Percentiles rank a stretch among this genome's conserved stretches.
These are phyloP conservation scores for Thunnus albacares DNA, from an alignment of 2,797 vertebrate species.

Conservation along the genomic window DNA sequence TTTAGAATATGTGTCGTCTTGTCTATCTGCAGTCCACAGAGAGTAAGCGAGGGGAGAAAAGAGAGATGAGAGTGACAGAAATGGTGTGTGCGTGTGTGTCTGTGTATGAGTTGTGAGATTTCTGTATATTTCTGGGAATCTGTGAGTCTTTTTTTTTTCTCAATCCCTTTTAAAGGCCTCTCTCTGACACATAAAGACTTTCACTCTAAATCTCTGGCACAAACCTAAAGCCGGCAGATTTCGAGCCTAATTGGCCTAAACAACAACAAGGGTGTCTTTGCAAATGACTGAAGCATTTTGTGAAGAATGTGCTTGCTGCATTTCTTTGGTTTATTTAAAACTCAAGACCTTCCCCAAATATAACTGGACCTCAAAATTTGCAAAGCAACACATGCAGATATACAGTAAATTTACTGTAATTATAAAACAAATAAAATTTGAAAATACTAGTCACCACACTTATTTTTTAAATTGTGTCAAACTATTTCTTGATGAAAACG, in stretches of 20 bases:
- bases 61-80: conserved; percentile 61
- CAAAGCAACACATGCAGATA: conserved; percentile 13
- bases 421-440: conserved; percentile 27
- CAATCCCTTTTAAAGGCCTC: conserved; percentile 60
- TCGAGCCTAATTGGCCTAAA: conserved; percentile 79
- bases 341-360: conserved; percentile 16
- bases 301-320: conserved; percentile 38
- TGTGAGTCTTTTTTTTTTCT: conserved; percentile 32
- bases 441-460: conserved; percentile 31
- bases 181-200: conserved; percentile 67
- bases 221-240: conserved; percentile 70
- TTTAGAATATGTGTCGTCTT: conserved; percentile 58
- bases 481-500: conserved; percentile 37
- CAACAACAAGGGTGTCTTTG: conserved; percentile 71
- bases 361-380: conserved; percentile 25
- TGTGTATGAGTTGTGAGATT: conserved; percentile 16
- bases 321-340: conserved; percentile 56
- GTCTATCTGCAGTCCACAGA: conserved; percentile 59
- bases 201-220: conserved; percentile 72
- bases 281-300: conserved; percentile 66
- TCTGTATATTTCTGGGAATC: conserved; percentile 52
- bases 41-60: conserved; percentile 34
- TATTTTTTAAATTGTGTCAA: conserved; percentile 6
- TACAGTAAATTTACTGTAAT: conserved; percentile 10
- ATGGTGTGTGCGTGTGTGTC: neutral